phyloP scores from a whole-genome alignment of 53 echinoderm and acorn worm species.

The Mesocentrotus franciscanus region DNA sequence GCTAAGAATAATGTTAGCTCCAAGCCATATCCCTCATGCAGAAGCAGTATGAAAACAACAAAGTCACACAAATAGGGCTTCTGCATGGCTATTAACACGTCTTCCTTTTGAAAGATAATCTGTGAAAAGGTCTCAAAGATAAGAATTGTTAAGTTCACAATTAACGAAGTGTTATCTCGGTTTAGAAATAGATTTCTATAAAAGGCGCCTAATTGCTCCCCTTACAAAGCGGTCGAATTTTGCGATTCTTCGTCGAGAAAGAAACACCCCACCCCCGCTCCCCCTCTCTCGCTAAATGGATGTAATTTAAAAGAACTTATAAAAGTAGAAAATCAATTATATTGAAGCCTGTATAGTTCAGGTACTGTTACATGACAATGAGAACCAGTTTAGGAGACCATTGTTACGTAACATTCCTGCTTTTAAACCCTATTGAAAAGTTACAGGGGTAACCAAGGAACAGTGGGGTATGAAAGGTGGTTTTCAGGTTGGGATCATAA shows the following conservation, averaged over 20 bases:
- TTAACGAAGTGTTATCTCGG: background rate
- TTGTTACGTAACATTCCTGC: background rate
- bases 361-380: conserved; percentile 43
- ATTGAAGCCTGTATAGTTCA: conserved; percentile 6
- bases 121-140: background rate
- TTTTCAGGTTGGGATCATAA: background rate
- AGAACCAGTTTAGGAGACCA: background rate
- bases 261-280: background rate
- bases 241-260: background rate
- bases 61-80: background rate
- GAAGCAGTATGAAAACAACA: background rate
- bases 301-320: conserved; percentile 34
- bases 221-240: background rate
- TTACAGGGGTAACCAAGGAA: background rate
- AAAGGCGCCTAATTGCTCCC: conserved; percentile 25
- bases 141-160: conserved; percentile 37
- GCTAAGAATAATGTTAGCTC: background rate
- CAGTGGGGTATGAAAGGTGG: background rate
- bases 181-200: background rate
- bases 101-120: background rate
- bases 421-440: background rate
- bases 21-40: background rate
- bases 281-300: background rate
- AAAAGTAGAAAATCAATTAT: conserved; percentile 2
- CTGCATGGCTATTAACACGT: background rate